Evolutionary conservation across 2,888 invertebrate genomes (phyloP).

Genomic region (Hemaris fuciformis): DNA sequence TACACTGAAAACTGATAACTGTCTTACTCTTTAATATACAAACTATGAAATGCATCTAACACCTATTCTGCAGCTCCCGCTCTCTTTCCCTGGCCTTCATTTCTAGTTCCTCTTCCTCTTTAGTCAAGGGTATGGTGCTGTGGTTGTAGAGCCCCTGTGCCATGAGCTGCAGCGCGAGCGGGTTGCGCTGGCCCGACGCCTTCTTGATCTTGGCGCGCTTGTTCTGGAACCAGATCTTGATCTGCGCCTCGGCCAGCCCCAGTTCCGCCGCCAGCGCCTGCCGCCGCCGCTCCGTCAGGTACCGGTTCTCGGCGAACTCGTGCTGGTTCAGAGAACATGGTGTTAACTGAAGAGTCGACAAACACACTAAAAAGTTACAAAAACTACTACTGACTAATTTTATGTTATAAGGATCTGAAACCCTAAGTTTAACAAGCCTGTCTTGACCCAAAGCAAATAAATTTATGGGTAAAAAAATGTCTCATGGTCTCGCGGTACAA

Average conservation of each 20-base stretch:
- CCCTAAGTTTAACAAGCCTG: too few relatives aligned
- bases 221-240: constrained; percentile 99
- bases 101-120: constrained; percentile 89
- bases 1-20: constrained; percentile 12
- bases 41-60: constrained; percentile 31
- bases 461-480: too few relatives aligned
- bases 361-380: too few relatives aligned
- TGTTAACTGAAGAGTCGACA: too few relatives aligned
- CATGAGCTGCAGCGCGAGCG: constrained; percentile 94
- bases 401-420: too few relatives aligned
- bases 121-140: constrained; percentile 87
- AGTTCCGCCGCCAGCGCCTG: constrained; percentile 95
- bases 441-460: too few relatives aligned
- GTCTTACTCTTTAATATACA: neutral
- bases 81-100: constrained; percentile 72
- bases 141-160: constrained; percentile 97
- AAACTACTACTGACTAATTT: too few relatives aligned
- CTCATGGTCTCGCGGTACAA: too few relatives aligned
- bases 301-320: constrained; percentile 96
- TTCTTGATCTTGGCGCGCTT: constrained; percentile 98
- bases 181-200: constrained; percentile 91
- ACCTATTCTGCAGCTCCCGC: constrained; percentile 64
- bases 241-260: constrained; percentile 97
- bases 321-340: constrained; percentile 80
- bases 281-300: constrained; percentile 95